Conservation (phyloP, 2,888 invertebrate species). For the Ametastegia equiseti region DNA sequence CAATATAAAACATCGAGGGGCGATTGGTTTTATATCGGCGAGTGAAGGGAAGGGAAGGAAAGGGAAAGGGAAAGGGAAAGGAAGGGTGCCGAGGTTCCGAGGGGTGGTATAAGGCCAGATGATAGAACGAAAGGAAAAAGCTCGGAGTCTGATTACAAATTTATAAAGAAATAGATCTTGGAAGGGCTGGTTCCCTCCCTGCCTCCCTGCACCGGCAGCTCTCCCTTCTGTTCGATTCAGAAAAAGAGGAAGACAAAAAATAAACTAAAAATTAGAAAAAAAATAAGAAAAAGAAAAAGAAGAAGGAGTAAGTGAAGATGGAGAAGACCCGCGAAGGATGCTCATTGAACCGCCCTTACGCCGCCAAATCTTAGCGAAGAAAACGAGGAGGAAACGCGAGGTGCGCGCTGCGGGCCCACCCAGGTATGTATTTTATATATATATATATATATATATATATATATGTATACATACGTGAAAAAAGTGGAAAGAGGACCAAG, state of each 20-base stretch:
- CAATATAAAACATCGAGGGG: constrained; percentile 41
- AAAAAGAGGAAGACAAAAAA: not conserved
- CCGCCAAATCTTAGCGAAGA: constrained; percentile 28
- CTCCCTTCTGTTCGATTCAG: not conserved
- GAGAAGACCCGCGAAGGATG: constrained; percentile 34
- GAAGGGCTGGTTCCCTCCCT: constrained; percentile 47
- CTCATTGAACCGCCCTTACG: constrained; percentile 28
- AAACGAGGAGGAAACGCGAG: not conserved
- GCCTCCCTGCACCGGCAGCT: not conserved
- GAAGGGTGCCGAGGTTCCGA: not conserved
- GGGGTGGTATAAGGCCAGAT: not conserved
- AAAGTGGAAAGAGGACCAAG: not conserved
- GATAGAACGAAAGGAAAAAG: constrained; percentile 47
- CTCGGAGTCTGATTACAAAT: constrained; percentile 64
- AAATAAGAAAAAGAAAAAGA: not conserved
- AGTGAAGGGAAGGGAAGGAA: not conserved
- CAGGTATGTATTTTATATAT: not conserved
- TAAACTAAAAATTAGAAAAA: too few species aligned
- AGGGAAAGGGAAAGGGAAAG: not conserved
- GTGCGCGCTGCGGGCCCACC: constrained; percentile 30
- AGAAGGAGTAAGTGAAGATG: too few species aligned
- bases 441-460: constrained; percentile 13
- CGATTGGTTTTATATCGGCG: constrained; percentile 40
- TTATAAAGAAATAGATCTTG: constrained; percentile 66
- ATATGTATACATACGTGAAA: constrained; percentile 16